Evolutionary conservation across 2,113 vertebrate species (phyloP), one percentile per base, ranked within the genome.

Genomic region (Semnopithecus entellus): DNA sequence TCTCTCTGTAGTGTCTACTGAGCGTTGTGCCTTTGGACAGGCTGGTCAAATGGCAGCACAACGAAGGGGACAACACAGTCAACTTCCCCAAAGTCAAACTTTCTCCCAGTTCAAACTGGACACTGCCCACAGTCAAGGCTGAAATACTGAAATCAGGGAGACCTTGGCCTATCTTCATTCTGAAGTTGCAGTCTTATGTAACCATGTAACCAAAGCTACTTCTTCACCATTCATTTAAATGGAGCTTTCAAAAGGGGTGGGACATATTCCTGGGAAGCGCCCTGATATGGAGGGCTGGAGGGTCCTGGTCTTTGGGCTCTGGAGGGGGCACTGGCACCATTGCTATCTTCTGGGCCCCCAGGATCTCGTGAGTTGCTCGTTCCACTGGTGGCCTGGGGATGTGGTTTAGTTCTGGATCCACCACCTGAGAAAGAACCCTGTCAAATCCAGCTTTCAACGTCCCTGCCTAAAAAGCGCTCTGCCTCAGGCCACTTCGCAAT

Each of bases 381-480:
- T 99, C 99, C 99, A 99, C 99, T 99, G 99, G 99, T 72, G 99
- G 99, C 98, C 99, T 99, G 98, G 99, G 99, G 99, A 99, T 99
- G 99, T 99, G 99, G 98, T 99, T 99, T 96, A 99, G 98, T 98
- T 99, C 98, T 98, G 99, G 99, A 98, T 99, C 99, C 98, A 99
- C 99, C 98, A 99, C 99, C 99, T 99, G 99, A 99, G 99, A 99
- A 99, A 99, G 99, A 98, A 99, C 99, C 99, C 99, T 99, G 99
- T 99, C 99, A 98, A 99, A 99, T 98, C 98, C 99, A 95, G 99
- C 99, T 98, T 99, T 99, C 98, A 99, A 98, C 99, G 99, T 99
- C 98, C 99, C 99, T 98, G 99, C 99, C 99, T 99, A 99, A 75
- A 99, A 98, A 32, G 99, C 99, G 1, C 99, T 99, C 93, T 99